These are phyloP conservation scores for Tragelaphus buxtoni DNA, from an alignment of 2,113 vertebrate genomes.

Conservation along the genomic window DNA sequence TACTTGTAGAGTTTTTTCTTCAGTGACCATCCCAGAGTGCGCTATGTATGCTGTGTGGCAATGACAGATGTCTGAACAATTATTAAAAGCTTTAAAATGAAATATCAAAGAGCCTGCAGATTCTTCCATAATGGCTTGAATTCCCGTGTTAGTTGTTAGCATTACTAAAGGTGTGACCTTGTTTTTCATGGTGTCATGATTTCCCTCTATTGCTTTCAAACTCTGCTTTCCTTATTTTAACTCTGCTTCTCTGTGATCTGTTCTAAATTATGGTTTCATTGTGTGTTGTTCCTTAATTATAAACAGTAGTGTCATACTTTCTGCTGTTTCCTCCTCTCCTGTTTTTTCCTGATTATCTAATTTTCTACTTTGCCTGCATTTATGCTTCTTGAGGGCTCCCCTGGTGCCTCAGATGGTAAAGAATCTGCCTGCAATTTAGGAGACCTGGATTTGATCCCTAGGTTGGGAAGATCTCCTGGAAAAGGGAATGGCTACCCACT, in stretches of 20 bases:
- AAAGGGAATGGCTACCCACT: not conserved
- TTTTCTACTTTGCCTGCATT: not conserved
- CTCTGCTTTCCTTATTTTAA: slow-evolving; percentile 45
- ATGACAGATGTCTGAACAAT: slow-evolving; percentile 46
- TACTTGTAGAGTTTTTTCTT: not conserved
- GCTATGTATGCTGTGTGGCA: not conserved
- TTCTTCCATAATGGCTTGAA: slow-evolving; percentile 49
- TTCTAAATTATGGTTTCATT: slow-evolving; percentile 52
- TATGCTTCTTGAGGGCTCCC: not conserved
- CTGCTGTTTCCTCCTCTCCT: not conserved
- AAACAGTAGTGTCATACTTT: not conserved
- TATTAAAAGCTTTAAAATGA: slow-evolving; percentile 48
- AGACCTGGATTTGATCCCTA: not conserved
- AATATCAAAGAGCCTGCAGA: slow-evolving; percentile 53
- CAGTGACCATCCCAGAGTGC: not conserved
- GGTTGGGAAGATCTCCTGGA: not conserved
- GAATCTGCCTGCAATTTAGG: not conserved
- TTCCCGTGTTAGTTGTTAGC: slow-evolving; percentile 57
- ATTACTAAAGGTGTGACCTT: slow-evolving; percentile 42
- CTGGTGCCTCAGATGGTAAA: not conserved
- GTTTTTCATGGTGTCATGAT: slow-evolving; percentile 57
- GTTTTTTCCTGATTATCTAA: not conserved
- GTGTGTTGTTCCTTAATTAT: slow-evolving; percentile 51
- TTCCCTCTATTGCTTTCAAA: slow-evolving; percentile 53
- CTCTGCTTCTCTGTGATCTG: slow-evolving; percentile 51